These are phyloP conservation scores for Cylloceria caligata DNA, from an alignment of 2,888 invertebrate genomes.

Conservation along the genomic window DNA sequence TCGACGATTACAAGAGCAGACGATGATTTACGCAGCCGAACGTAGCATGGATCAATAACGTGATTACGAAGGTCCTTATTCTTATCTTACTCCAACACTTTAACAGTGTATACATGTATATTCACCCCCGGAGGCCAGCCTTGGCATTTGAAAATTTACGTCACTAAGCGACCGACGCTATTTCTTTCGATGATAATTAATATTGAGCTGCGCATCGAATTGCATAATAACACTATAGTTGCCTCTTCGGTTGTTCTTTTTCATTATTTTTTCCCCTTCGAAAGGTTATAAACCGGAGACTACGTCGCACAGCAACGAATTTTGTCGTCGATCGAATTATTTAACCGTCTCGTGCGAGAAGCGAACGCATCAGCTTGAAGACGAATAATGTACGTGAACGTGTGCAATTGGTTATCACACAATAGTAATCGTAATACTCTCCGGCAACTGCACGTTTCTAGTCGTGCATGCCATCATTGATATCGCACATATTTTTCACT, in stretches of 20 bases:
- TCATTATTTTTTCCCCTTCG: neutral
- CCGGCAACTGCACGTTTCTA: slow-evolving; percentile 33
- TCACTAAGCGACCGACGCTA: slow-evolving; percentile 17
- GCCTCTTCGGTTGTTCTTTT: neutral
- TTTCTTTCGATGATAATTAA: slow-evolving; percentile 43
- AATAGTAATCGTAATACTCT: slow-evolving; percentile 45
- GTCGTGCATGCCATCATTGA: slow-evolving; percentile 6
- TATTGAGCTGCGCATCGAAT: slow-evolving; percentile 16
- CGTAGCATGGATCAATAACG: slow-evolving; percentile 51
- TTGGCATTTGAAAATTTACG: slow-evolving; percentile 50
- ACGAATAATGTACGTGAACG: neutral
- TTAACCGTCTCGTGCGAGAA: neutral
- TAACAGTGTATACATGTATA: slow-evolving; percentile 1
- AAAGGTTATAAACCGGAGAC: neutral
- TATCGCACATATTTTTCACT: slow-evolving; percentile 2
- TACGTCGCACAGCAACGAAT: neutral
- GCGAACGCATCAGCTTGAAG: neutral
- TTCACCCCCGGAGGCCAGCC: slow-evolving; percentile 23
- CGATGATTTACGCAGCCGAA: slow-evolving; percentile 29
- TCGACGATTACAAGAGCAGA: slow-evolving; percentile 11
- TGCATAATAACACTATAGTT: slow-evolving; percentile 28
- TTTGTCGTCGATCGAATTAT: neutral
- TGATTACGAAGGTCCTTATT: slow-evolving; percentile 59
- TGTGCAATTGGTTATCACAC: slow-evolving; percentile 51
- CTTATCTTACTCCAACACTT: slow-evolving; percentile 45